Evolutionary conservation across 2,113 vertebrate species (phyloP), one percentile per base, ranked within the genome.

Genomic region (Pungitius pungitius): DNA sequence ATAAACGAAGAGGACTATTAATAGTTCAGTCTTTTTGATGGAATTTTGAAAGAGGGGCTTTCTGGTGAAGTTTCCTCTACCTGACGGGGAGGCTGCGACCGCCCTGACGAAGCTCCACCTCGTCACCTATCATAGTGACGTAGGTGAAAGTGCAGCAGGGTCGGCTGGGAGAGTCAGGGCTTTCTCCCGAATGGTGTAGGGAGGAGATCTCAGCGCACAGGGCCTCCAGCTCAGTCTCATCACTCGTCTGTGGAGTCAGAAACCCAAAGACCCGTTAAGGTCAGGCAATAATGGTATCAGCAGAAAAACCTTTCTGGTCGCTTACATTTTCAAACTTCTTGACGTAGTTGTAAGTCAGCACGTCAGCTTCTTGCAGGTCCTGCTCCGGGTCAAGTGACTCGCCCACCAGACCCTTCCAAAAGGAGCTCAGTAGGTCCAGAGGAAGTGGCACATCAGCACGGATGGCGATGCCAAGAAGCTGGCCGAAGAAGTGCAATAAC

Each of bases 61-160:
- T 1, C 20, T 11, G 22, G 49, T 12, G 22, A 40, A 0, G 51
- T 40, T 54, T 35, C 4, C 24, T 27, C 89, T 91, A 99, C 98
- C 90, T 95, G 80, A 99, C 95, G 0, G 94, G 92, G 76, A 99
- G 93, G 92, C 94, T 94, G 63, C 93, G 93, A 45, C 98, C 98
- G 0, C 93, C 93, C 70, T 94, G 93, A 82, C 98, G 98, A 12
- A 99, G 94, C 87, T 99, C 98, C 92, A 97, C 96, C 56, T 98
- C 97, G 40, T 99, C 96, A 3, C 97, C 96, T 0, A 94, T 95
- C 96, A 99, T 96, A 22, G 95, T 96, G 87, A 93, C 57, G 76
- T 98, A 99, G 63, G 96, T 99, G 87, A 99, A 99, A 37, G 95
- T 95, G 91, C 97, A 99, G 93, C 95, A 95, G 0, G 97, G 96